A percentile compares a stretch with the other conserved stretches of the same genome.
Conservation (phyloP, 1,140 invertebrate genomes). For the Brachionus asplanchnoidis region DNA sequence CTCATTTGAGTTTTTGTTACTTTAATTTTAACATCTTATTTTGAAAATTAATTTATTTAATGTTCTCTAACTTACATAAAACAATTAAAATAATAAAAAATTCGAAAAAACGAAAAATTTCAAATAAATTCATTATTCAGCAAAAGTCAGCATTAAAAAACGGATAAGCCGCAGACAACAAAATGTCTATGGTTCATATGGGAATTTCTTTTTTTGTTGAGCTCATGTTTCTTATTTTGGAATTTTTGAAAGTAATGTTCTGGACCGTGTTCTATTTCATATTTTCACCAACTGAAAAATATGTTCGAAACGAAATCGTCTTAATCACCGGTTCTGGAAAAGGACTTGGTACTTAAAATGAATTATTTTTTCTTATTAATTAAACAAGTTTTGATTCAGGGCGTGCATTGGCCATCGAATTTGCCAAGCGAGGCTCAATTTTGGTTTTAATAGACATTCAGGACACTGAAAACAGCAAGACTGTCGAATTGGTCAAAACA, state of each 20-base stretch:
- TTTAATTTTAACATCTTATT: background rate
- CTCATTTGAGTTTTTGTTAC: background rate
- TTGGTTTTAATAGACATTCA: conserved; percentile 91
- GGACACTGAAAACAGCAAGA: conserved; percentile 71
- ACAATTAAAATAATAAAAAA: background rate
- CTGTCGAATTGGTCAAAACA: conserved; percentile 60
- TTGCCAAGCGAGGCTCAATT: conserved; percentile 73
- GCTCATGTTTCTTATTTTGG: background rate
- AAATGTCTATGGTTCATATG: conserved; percentile 39
- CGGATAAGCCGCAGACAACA: background rate
- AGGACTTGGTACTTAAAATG: background rate
- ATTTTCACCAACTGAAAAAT: conserved; percentile 21
- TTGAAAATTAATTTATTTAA: background rate
- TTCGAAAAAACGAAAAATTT: background rate
- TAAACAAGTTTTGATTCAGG: conserved; percentile 57
- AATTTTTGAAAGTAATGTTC: conserved; percentile 39
- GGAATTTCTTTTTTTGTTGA: conserved; percentile 40
- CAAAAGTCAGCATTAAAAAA: background rate
- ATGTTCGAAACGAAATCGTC: conserved; percentile 40
- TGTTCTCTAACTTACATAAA: background rate
- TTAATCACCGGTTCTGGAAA: conserved; percentile 35
- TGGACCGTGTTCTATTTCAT: conserved; percentile 39
- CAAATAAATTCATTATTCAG: background rate
- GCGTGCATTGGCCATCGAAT: conserved; percentile 69
- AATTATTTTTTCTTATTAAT: background rate